phyloP scores from a whole-genome alignment of 2,797 vertebrate species.

The Diplodus sargus region DNA sequence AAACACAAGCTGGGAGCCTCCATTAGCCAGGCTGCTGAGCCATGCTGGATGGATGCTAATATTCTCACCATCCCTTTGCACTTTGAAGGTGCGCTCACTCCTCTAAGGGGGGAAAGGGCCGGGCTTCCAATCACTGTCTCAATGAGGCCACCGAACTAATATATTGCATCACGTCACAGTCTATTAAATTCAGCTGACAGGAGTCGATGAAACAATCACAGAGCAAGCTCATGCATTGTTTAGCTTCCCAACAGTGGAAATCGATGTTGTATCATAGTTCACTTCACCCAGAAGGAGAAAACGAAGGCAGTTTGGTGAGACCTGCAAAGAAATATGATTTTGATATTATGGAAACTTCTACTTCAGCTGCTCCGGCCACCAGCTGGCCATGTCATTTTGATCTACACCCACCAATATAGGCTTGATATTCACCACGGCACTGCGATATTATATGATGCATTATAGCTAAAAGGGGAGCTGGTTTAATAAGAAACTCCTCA shows the following conservation, averaged over 20 bases:
- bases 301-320: conserved; percentile 18
- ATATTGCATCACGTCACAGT: conserved; percentile 55
- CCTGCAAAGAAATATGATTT: conserved; percentile 18
- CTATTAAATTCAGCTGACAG: conserved; percentile 57
- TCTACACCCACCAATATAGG: conserved; percentile 48
- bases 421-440: conserved; percentile 41
- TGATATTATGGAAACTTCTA: conserved; percentile 27
- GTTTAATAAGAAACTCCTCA: conserved; percentile 45
- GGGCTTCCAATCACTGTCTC: conserved; percentile 32
- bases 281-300: conserved; percentile 42
- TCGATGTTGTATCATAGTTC: conserved; percentile 36
- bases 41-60: conserved; percentile 66
- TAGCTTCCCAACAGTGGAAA: conserved; percentile 36
- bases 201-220: conserved; percentile 52
- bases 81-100: conserved; percentile 23
- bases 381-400: conserved; percentile 47
- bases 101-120: conserved; percentile 4
- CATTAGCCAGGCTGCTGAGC: conserved; percentile 66
- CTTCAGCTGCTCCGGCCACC: conserved; percentile 28
- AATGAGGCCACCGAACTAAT: conserved; percentile 47
- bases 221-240: conserved; percentile 11
- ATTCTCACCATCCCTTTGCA: conserved; percentile 40
- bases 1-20: conserved; percentile 72
- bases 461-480: conserved; percentile 37
- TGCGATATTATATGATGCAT: conserved; percentile 54